Base-by-base conservation (phyloP, 2,888 invertebrate species). In the Sicus ferrugineus region DNA sequence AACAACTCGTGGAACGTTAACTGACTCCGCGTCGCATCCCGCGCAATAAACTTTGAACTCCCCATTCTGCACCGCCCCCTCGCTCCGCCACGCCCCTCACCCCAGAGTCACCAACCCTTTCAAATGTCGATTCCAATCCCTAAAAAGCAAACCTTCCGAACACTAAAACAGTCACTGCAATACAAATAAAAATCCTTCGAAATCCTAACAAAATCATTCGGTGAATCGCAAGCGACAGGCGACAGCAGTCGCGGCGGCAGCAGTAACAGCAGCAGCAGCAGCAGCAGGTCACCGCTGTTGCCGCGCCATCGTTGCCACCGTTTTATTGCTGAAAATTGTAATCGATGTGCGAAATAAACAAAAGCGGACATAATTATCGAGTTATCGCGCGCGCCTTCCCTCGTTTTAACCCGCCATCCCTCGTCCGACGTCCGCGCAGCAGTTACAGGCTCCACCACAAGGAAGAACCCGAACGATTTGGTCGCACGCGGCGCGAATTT, bases 351-450 rank as follows among this genome's bases (percentile, higher is more conserved):
- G 82, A 81, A 83, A 84, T 85, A 85, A 83, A 84, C 82, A 83
- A 83, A 83, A 84, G 80, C 83, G 84, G 82, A 84, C 84, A 84
- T 85, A 85, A 85, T 85, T 85, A 84, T 84, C 85, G 81, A 84
- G 85, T 85, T 85, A 85, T 85, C 84, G 83, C 82, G 81, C 81
- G 75, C 77, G 77, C 76, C 38, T 23, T 76, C 77, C 73, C 80
- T 76, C 76, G 76, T 78, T 77, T 79, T 76, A 73, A 72, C 67
- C 42, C 16, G n/a, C 50, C 59, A 73, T 69, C 68, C 69, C 71
- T 64, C 21, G 28, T 16, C 73, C 70, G n/a, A n/a, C 69, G 70
- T 63, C 28, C 34, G 48, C 28, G 16, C 65, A 50, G 16, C 21
- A n/a, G 31, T n/a, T n/a, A n/a, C n/a, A n/a, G 34, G 34, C 31